Conservation (phyloP, 2,888 invertebrate genomes). For the Drosophila putrida region DNA sequence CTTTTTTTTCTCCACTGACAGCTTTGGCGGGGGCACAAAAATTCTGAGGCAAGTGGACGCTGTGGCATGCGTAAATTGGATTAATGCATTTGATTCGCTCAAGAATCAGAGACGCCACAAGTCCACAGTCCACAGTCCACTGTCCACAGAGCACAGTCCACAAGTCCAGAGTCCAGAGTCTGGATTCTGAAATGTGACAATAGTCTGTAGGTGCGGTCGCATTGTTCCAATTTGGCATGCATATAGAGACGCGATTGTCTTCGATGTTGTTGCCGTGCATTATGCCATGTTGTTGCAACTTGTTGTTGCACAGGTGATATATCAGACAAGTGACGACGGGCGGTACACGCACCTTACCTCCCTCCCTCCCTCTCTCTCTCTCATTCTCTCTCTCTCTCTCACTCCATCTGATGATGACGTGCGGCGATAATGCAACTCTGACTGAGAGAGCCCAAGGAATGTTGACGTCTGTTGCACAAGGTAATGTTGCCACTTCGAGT, state of each 20-base stretch:
- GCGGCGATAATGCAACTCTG: conserved; percentile 69
- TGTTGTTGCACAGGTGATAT: conserved; percentile 74
- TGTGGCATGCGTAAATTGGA: conserved; percentile 82
- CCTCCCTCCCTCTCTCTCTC: background rate
- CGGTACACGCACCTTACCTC: conserved; percentile 46
- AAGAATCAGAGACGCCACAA: conserved; percentile 66
- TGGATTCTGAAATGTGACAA: conserved; percentile 64
- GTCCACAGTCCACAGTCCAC: conserved; percentile 23
- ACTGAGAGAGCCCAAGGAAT: conserved; percentile 63
- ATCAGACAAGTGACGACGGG: conserved; percentile 82
- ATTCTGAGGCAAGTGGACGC: conserved; percentile 37
- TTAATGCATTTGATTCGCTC: conserved; percentile 80
- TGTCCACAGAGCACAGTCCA: conserved; percentile 15
- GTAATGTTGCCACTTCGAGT: conserved; percentile 7
- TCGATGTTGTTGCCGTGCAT: conserved; percentile 37
- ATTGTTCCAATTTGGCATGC: conserved; percentile 79
- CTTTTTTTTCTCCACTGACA: conserved; percentile 51
- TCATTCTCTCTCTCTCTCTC: conserved; percentile 4
- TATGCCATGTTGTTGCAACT: conserved; percentile 71
- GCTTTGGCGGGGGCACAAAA: conserved; percentile 67
- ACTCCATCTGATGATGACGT: conserved; percentile 64
- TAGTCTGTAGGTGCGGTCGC: conserved; percentile 68
- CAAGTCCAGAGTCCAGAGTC: conserved; percentile 18
- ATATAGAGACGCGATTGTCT: conserved; percentile 60
- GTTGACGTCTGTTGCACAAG: conserved; percentile 57